Conservation (phyloP, 2,797 vertebrate species). For the Neosilurus hyrtlii region DNA sequence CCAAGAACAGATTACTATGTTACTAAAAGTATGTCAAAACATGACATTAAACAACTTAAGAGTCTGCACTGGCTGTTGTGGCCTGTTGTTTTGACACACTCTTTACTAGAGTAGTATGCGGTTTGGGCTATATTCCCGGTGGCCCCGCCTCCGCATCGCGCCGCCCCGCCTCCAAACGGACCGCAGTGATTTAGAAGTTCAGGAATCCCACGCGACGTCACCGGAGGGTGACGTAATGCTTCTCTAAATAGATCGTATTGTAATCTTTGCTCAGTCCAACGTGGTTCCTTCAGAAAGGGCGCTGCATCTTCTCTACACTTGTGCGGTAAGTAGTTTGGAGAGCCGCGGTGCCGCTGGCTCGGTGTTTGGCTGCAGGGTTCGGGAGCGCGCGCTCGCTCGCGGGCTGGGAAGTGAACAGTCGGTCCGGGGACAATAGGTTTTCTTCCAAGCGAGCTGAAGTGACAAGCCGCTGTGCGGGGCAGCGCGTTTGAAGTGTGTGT, state of each 20-base stretch:
- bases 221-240: conserved; percentile 98
- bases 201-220: conserved; percentile 99
- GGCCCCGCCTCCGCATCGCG: conserved; percentile 62
- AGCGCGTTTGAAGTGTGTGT: conserved; percentile 45
- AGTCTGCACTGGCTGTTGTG: neutral
- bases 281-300: conserved; percentile 95
- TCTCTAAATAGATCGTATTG: conserved; percentile 99
- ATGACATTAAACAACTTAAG: neutral
- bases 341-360: conserved; percentile 43
- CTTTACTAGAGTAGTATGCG: neutral
- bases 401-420: neutral
- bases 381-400: neutral
- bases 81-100: neutral
- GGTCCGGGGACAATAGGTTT: conserved; percentile 12
- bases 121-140: conserved; percentile 30
- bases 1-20: neutral
- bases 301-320: conserved; percentile 89
- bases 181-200: conserved; percentile 99
- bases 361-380: neutral
- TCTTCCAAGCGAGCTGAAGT: conserved; percentile 24
- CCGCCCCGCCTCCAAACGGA: conserved; percentile 74
- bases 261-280: conserved; percentile 99
- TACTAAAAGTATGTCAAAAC: neutral
- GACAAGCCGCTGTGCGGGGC: conserved; percentile 40
- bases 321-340: conserved; percentile 86